Base-by-base conservation (phyloP, 2,113 vertebrate genomes). In the Noturus placidus region DNA sequence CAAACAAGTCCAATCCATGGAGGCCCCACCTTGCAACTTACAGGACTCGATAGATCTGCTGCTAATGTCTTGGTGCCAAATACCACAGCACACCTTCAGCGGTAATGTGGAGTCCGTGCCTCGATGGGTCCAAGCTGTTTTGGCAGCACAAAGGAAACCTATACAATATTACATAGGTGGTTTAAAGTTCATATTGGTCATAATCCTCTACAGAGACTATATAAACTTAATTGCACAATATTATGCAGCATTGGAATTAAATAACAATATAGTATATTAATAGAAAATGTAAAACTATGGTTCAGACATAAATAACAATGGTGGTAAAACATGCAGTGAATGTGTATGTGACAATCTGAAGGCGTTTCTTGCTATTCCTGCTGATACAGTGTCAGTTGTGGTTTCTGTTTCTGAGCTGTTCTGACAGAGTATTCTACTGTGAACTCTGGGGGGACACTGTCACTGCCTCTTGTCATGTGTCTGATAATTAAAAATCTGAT, bases 401-500 rank as follows among this genome's bases (percentile, higher is more conserved):
- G 92, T 92, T 90, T 94, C 92, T 77, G 50, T 56, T 54, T 79
- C 76, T 17, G 50, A 79, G 76, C 15, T 15, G 50, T 8, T 95
- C 94, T 96, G 96, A 97, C 96, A 94, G 95, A 94, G 94, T 89
- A 92, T 92, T 95, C 95, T 95, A 94, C 92, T 91, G 92, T 94
- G 95, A 95, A 96, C 95, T 94, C 22, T 57, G 78, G 67, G 76
- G 82, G 79, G 57, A 82, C 22, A 83, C 93, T 95, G 94, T 96
- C 95, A 95, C 94, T 86, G 93, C 92, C 93, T 94, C 95, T 94
- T 96, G 95, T 96, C 95, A 94, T 94, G 94, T 95, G 92, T 96
- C 96, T 93, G 93, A 97, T 97, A 96, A 97, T 97, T 96, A 97
- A 96, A 92, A 96, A 96, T 96, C 95, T 93, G 95, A 97, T 97